Percentiles rank a stretch among this genome's conserved stretches.
Evolutionary conservation across 2,797 vertebrate species (phyloP).

Genomic region (Moxostoma hubbsi): DNA sequence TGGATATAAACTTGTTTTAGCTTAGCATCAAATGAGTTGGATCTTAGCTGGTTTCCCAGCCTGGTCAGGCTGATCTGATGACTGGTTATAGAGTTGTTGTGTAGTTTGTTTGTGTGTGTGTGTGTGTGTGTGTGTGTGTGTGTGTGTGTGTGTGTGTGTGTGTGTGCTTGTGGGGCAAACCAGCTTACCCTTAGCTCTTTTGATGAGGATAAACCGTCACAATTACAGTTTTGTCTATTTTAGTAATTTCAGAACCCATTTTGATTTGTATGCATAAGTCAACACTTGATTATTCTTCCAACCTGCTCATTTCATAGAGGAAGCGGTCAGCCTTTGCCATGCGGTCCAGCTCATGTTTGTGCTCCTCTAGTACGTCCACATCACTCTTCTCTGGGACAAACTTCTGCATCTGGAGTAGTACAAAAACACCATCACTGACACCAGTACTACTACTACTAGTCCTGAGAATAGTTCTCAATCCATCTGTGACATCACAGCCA

Average conservation of each 20-base stretch:
- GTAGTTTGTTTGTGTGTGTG: too few species aligned
- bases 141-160: too few species aligned
- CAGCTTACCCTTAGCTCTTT: too few species aligned
- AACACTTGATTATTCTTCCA: not conserved
- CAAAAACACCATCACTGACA: constrained; percentile 17
- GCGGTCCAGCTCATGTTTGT: constrained; percentile 95
- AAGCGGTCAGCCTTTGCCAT: constrained; percentile 98
- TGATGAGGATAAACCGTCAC: not conserved
- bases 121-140: too few species aligned
- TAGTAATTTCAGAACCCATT: not conserved
- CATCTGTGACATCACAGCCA: not conserved
- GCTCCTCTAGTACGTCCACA: constrained; percentile 94
- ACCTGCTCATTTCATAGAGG: constrained; percentile 99
- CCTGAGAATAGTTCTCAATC: not conserved
- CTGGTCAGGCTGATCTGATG: too few species aligned
- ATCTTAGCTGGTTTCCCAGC: too few species aligned
- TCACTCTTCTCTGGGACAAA: constrained; percentile 97
- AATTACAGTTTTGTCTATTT: not conserved
- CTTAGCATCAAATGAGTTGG: too few species aligned
- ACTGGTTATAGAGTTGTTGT: too few species aligned
- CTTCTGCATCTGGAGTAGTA: constrained; percentile 86
- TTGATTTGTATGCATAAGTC: not conserved
- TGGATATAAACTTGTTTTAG: too few species aligned
- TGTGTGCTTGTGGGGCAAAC: too few species aligned
- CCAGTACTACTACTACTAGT: not conserved